Evolutionary conservation across 2,113 vertebrate genomes (phyloP).

Genomic region (Myxocyprinus asiaticus): DNA sequence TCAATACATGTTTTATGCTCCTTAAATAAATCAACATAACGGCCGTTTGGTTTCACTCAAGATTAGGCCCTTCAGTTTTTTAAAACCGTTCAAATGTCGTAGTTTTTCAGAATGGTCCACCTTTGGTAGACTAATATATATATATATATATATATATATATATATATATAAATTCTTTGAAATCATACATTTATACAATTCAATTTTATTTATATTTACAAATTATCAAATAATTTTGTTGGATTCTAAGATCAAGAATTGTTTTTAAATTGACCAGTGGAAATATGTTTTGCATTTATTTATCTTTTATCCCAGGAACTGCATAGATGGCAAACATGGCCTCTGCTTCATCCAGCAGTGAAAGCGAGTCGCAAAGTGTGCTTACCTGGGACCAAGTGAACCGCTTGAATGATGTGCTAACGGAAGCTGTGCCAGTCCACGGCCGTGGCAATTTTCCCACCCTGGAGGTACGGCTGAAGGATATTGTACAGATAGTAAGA

Average conservation of each 20-base stretch:
- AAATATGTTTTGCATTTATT: not conserved
- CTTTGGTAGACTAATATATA: too few relatives aligned
- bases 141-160: too few relatives aligned
- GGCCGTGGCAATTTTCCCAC: slow-evolving; percentile 97
- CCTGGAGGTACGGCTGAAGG: slow-evolving; percentile 88
- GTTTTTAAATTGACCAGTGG: too few relatives aligned
- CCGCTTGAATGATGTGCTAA: slow-evolving; percentile 88
- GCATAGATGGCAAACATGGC: slow-evolving; percentile 75
- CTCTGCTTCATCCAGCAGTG: slow-evolving; percentile 52
- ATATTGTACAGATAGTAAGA: slow-evolving; percentile 91
- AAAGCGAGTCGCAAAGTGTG: slow-evolving; percentile 77
- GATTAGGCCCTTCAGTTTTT: not conserved
- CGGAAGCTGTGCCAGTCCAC: slow-evolving; percentile 87
- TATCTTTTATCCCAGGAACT: slow-evolving; percentile 40
- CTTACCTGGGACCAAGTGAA: slow-evolving; percentile 94
- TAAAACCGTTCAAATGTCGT: not conserved
- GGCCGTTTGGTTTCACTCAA: not conserved
- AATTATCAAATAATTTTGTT: too few relatives aligned
- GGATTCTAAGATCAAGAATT: too few relatives aligned
- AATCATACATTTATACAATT: too few relatives aligned
- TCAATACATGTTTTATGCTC: not conserved
- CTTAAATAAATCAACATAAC: not conserved
- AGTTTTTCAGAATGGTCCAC: not conserved
- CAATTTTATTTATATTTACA: too few relatives aligned
- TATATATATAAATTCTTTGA: too few relatives aligned